Conservation (phyloP, 2,797 vertebrate genomes). For the Paguma larvata region DNA sequence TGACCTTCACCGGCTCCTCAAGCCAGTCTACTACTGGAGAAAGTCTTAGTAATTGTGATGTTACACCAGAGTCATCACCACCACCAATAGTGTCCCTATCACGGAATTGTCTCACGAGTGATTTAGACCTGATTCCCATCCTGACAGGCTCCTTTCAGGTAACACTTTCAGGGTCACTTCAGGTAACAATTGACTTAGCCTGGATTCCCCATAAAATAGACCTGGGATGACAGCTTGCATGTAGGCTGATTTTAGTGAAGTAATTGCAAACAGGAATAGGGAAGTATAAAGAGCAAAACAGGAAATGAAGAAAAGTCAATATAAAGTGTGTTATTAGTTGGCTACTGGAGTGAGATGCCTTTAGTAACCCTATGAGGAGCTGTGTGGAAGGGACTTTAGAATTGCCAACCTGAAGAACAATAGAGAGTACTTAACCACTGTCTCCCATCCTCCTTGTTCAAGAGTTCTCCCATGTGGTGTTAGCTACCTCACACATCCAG, state of each 20-base stretch:
- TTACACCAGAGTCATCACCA: not conserved
- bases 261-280: not conserved
- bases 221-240: not conserved
- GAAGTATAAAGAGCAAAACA: not conserved
- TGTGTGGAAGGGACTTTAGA: not conserved
- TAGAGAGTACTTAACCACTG: not conserved
- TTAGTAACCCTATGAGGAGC: not conserved
- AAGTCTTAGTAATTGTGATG: not conserved
- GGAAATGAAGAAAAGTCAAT: not conserved
- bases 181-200: not conserved
- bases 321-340: not conserved
- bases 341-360: not conserved
- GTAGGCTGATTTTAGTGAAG: not conserved
- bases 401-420: not conserved
- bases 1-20: not conserved
- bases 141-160: not conserved
- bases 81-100: not conserved
- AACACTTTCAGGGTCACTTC: not conserved
- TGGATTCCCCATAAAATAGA: not conserved
- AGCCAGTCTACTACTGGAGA: not conserved
- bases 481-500: not conserved
- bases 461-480: not conserved
- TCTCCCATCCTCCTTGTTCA: not conserved
- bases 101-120: not conserved
- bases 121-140: not conserved